Conservation (phyloP, 2,888 invertebrate genomes). For the Dioctria linearis region DNA sequence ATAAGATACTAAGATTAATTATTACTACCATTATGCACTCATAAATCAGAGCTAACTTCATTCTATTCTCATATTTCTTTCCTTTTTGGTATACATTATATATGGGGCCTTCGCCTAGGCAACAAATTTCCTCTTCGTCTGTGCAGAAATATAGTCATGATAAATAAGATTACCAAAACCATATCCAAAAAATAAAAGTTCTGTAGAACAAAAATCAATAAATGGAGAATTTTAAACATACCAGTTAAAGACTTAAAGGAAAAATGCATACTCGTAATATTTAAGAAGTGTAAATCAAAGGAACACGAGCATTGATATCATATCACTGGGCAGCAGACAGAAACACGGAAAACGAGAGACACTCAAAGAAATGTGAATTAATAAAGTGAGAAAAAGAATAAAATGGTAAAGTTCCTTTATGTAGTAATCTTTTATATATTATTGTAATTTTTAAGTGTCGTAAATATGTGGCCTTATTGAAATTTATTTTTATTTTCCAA, state of each 20-base stretch:
- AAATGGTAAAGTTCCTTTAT: constrained; percentile 53
- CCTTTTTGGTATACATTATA: constrained; percentile 23
- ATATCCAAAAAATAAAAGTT: constrained; percentile 18
- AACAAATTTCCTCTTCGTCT: constrained; percentile 22
- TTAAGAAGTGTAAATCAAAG: constrained; percentile 16
- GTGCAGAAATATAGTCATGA: constrained; percentile 27
- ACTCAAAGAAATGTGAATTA: constrained; percentile 43
- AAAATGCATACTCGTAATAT: not conserved
- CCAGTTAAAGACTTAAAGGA: constrained; percentile 25
- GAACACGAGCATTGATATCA: constrained; percentile 23
- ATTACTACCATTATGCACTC: constrained; percentile 17
- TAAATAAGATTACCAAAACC: constrained; percentile 37
- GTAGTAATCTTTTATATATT: constrained; percentile 6
- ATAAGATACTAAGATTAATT: constrained; percentile 37
- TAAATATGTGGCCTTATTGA: constrained; percentile 45
- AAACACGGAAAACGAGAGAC: constrained; percentile 41
- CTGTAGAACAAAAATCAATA: constrained; percentile 27
- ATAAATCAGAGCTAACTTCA: constrained; percentile 46
- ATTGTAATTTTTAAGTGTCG: constrained; percentile 46
- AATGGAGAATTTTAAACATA: constrained; percentile 8
- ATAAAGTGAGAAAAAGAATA: constrained; percentile 48
- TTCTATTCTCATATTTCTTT: constrained; percentile 41
- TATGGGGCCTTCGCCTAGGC: constrained; percentile 30
- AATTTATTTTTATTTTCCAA: constrained; percentile 13
- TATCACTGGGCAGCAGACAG: constrained; percentile 23